phyloP scores from a whole-genome alignment of 2,888 invertebrate genomes.

The Spatulosminthurus flaviceps region DNA sequence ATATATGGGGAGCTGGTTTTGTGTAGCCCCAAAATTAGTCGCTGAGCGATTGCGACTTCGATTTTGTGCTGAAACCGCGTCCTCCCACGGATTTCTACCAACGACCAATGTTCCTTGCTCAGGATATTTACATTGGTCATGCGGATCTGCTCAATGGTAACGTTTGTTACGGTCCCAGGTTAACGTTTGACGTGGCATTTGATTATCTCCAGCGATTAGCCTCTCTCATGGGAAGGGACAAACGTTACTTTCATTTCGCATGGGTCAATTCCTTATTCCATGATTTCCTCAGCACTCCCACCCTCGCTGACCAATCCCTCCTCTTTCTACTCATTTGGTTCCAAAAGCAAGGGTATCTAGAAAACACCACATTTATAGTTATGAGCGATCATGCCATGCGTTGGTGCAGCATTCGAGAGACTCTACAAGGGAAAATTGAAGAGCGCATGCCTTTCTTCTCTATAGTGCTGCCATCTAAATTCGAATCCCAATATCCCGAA shows the following conservation, averaged over 20 bases:
- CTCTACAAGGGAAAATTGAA: conserved; percentile 81
- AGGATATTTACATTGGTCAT: background rate
- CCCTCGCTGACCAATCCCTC: conserved; percentile 76
- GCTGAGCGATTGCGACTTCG: no score
- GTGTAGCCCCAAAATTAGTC: no score
- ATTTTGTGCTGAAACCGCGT: no score
- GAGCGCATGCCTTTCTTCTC: conserved; percentile 86
- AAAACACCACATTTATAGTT: conserved; percentile 75
- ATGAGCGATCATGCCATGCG: conserved; percentile 70
- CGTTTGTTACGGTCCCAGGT: conserved; percentile 34
- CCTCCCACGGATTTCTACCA: conserved; percentile 17
- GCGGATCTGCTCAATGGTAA: background rate
- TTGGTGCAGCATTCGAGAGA: conserved; percentile 83
- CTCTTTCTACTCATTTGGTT: conserved; percentile 71
- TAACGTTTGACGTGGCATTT: conserved; percentile 4
- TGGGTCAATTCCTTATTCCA: conserved; percentile 87
- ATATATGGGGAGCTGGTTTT: no score
- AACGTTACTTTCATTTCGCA: conserved; percentile 78
- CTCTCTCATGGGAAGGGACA: background rate
- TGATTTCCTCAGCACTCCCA: conserved; percentile 82
- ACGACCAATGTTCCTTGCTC: background rate
- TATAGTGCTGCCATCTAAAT: conserved; percentile 77
- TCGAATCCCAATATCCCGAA: conserved; percentile 72
- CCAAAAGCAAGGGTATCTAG: conserved; percentile 70
- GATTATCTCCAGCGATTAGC: conserved; percentile 26